Evolutionary conservation across 1,140 invertebrate species (phyloP).

Genomic region (Drosophila tristis): DNA sequence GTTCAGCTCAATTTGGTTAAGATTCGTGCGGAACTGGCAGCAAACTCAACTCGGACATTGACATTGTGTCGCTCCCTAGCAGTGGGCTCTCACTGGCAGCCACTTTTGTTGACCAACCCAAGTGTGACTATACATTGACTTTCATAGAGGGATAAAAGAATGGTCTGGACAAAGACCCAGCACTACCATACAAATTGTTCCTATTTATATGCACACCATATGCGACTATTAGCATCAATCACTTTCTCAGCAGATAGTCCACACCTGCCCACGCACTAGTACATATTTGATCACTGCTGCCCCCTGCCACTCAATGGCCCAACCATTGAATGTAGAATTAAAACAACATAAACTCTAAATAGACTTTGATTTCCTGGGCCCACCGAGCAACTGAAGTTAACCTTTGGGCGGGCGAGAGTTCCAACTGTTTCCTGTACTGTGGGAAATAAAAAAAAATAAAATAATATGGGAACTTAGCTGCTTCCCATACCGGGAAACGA

Average conservation of each 20-base stretch:
- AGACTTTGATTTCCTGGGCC: constrained; percentile 25
- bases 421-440: constrained; percentile 26
- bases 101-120: neutral
- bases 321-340: constrained; percentile 13
- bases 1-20: constrained; percentile 38
- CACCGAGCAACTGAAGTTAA: constrained; percentile 10
- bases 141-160: neutral
- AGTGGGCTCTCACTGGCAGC: no score
- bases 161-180: neutral
- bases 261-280: constrained; percentile 16
- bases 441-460: no score
- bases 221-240: constrained; percentile 12
- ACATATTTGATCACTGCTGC: constrained; percentile 49
- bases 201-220: neutral
- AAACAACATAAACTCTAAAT: constrained; percentile 38
- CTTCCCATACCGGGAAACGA: no score
- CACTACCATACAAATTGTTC: neutral
- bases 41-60: constrained; percentile 24
- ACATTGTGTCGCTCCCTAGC: constrained; percentile 1
- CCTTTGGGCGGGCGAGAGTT: neutral
- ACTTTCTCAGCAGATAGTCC: constrained; percentile 9
- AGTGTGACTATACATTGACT: neutral
- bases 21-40: constrained; percentile 32
- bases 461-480: no score
- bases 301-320: constrained; percentile 7